These are phyloP conservation scores for Agrenia bidenticulata DNA, from an alignment of 2,888 invertebrate genomes.

Conservation along the genomic window DNA sequence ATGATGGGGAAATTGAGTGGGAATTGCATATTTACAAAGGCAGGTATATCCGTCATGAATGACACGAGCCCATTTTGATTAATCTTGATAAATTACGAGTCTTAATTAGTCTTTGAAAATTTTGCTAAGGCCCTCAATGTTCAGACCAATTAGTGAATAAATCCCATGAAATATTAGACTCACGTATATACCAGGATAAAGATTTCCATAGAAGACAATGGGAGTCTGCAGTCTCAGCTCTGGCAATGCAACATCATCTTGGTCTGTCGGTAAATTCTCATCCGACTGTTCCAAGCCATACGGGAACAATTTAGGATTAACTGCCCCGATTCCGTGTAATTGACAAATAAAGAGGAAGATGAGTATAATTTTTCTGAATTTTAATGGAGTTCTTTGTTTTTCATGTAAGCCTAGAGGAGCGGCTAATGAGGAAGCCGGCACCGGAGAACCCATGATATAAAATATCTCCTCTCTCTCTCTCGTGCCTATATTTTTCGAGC, in stretches of 20 bases:
- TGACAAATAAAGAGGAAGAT: not conserved
- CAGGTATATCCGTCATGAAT: conserved; percentile 82
- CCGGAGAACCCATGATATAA: not conserved
- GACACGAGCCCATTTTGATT: conserved; percentile 88
- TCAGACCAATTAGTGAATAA: too few species aligned
- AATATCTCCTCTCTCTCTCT: not conserved
- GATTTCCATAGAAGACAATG: conserved; percentile 74
- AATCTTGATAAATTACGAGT: conserved; percentile 66
- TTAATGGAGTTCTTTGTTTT: not conserved
- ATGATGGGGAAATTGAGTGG: conserved; percentile 86
- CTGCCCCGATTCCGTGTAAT: not conserved
- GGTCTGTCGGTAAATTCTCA: conserved; percentile 51
- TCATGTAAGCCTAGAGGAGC: not conserved
- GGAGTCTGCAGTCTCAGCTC: conserved; percentile 70
- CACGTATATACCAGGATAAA: conserved; percentile 76
- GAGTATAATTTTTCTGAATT: not conserved
- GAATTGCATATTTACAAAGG: conserved; percentile 83
- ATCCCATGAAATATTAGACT: too few species aligned
- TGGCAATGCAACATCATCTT: conserved; percentile 66
- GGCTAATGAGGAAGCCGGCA: conserved; percentile 7
- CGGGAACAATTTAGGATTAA: conserved; percentile 13
- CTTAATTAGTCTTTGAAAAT: too few species aligned
- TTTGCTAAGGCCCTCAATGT: too few species aligned
- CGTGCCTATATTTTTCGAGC: not conserved
- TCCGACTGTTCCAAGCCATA: conserved; percentile 14